phyloP scores from a whole-genome alignment of 2,888 invertebrate species.

The Monopis laevigella region DNA sequence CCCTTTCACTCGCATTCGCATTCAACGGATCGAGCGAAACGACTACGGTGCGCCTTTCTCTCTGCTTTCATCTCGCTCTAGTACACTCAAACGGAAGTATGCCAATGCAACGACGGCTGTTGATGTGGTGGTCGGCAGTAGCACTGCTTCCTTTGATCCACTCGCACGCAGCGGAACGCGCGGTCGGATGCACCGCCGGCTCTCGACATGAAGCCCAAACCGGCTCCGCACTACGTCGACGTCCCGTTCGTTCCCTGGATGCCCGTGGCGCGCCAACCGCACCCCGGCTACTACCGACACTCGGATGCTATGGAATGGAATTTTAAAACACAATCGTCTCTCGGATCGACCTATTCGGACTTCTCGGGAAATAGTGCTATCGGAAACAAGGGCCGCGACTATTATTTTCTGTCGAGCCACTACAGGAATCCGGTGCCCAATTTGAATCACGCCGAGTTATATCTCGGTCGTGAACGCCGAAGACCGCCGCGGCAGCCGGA shows the following conservation, averaged over 20 bases:
- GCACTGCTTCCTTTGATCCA: constrained; percentile 52
- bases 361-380: constrained; percentile 61
- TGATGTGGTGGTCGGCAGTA: constrained; percentile 45
- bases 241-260: constrained; percentile 72
- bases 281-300: constrained; percentile 58
- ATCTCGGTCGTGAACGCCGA: constrained; percentile 41
- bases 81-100: constrained; percentile 23
- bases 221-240: constrained; percentile 54
- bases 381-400: constrained; percentile 55
- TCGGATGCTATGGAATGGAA: constrained; percentile 58
- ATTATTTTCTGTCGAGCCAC: constrained; percentile 75
- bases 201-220: constrained; percentile 73
- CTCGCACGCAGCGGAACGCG: constrained; percentile 54
- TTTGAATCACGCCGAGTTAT: constrained; percentile 42
- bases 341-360: constrained; percentile 58
- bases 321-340: constrained; percentile 53
- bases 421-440: constrained; percentile 70
- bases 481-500: constrained; percentile 28
- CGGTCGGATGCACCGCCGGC: constrained; percentile 58
- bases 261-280: constrained; percentile 66
- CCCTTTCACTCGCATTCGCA: constrained; percentile 63
- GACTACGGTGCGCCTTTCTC: constrained; percentile 53
- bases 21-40: constrained; percentile 55
- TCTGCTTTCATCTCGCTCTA: constrained; percentile 58
- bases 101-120: constrained; percentile 30